phyloP scores from a whole-genome alignment of 2,888 invertebrate genomes.

The Nemoura dubitans region DNA sequence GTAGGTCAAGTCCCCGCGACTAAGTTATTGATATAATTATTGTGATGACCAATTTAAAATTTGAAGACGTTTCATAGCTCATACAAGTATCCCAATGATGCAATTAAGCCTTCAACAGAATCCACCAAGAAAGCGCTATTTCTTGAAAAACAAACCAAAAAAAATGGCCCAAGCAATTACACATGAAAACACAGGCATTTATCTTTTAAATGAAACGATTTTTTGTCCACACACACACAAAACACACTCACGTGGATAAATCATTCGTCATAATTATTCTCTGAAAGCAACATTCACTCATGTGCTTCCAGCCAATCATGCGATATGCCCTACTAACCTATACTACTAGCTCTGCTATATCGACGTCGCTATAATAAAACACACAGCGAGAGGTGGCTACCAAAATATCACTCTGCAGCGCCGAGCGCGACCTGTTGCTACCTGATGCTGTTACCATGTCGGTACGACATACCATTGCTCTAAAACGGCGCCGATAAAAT shows the following conservation, averaged over 20 bases:
- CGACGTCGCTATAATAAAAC: slow-evolving; percentile 14
- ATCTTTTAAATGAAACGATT: background rate
- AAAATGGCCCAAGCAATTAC: too few relatives aligned
- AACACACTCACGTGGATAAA: background rate
- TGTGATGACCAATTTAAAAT: background rate
- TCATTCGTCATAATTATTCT: slow-evolving; percentile 33
- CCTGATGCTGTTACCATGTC: background rate
- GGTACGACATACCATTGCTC: background rate
- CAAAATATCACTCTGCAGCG: background rate
- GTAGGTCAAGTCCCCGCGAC: background rate
- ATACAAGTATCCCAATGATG: background rate
- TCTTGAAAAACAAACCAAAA: too few relatives aligned
- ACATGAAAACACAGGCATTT: background rate
- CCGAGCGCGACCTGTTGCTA: background rate
- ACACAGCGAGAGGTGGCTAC: background rate
- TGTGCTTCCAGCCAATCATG: background rate
- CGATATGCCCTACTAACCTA: slow-evolving; percentile 21
- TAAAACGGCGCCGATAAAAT: background rate
- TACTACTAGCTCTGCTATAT: background rate
- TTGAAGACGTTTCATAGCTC: background rate
- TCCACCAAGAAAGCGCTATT: too few relatives aligned
- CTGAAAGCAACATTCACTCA: slow-evolving; percentile 29
- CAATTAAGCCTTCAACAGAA: too few relatives aligned
- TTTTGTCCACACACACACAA: slow-evolving; percentile 7
- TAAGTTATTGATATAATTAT: background rate